phyloP scores from a whole-genome alignment of 2,888 invertebrate species.

The Malthinus flaveolus region DNA sequence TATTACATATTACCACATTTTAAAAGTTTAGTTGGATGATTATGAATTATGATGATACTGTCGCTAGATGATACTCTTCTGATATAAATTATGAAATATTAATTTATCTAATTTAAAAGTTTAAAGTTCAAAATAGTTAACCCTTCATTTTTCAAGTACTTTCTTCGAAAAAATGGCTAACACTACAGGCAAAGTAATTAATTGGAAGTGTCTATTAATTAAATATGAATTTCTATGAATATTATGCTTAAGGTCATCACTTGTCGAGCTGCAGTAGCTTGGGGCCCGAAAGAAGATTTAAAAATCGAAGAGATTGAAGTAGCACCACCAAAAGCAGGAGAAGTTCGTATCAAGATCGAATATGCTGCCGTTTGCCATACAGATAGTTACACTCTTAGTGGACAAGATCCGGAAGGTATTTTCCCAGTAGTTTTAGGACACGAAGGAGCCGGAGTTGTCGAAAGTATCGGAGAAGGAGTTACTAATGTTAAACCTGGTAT shows the following conservation, averaged over 20 bases:
- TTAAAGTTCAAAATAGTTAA: too few relatives aligned
- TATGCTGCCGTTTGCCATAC: conserved; percentile 91
- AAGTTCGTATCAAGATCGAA: conserved; percentile 81
- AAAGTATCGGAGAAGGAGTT: conserved; percentile 92
- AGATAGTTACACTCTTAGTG: conserved; percentile 87
- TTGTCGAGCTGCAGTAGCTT: conserved; percentile 95
- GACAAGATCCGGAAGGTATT: conserved; percentile 86
- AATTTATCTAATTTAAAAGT: too few relatives aligned
- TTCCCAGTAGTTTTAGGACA: conserved; percentile 95
- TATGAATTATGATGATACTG: too few relatives aligned
- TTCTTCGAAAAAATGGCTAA: background rate
- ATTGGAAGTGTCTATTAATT: background rate
- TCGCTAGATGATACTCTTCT: too few relatives aligned
- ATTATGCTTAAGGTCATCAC: conserved; percentile 62
- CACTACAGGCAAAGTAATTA: conserved; percentile 11
- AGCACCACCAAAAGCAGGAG: conserved; percentile 89
- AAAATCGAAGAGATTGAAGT: conserved; percentile 92
- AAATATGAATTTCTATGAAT: background rate
- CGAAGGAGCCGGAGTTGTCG: conserved; percentile 96
- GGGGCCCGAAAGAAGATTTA: conserved; percentile 89
- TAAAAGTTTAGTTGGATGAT: too few relatives aligned
- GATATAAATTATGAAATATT: too few relatives aligned
- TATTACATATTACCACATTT: too few relatives aligned
- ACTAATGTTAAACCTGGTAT: conserved; percentile 78
- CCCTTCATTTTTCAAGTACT: too few relatives aligned